Conservation (phyloP, 2,888 invertebrate species). For the Mesorhabditis sp. region DNA sequence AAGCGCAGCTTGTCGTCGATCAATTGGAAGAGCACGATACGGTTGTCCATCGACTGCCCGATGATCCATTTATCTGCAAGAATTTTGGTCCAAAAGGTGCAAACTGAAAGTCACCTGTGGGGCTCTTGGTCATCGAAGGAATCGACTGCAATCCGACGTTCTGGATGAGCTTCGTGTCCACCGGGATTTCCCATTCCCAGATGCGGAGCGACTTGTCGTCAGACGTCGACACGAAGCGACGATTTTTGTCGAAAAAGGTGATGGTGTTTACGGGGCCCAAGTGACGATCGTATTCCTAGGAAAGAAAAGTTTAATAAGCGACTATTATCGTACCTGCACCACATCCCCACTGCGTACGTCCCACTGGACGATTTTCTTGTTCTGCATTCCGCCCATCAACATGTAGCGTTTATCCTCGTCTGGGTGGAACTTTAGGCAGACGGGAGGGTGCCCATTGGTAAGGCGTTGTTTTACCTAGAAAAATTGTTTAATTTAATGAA, state of each 20-base stretch:
- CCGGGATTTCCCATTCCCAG: constrained; percentile 90
- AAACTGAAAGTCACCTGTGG: constrained; percentile 69
- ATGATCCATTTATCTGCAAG: constrained; percentile 85
- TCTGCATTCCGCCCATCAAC: constrained; percentile 89
- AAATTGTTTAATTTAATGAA: not conserved
- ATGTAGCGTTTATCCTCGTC: constrained; percentile 93
- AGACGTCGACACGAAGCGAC: constrained; percentile 94
- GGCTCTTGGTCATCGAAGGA: constrained; percentile 89
- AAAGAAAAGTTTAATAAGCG: constrained; percentile 7
- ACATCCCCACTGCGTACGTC: constrained; percentile 89
- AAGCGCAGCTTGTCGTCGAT: constrained; percentile 88
- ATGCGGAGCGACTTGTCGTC: constrained; percentile 97
- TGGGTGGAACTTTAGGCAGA: constrained; percentile 95
- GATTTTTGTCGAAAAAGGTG: constrained; percentile 96
- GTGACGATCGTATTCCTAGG: constrained; percentile 94
- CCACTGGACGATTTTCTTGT: constrained; percentile 99
- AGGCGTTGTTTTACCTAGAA: constrained; percentile 69
- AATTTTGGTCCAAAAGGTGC: not conserved
- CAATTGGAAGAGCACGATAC: constrained; percentile 93
- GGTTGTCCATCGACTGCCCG: constrained; percentile 98
- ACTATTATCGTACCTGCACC: constrained; percentile 62
- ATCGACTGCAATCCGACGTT: constrained; percentile 99
- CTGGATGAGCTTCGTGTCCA: constrained; percentile 99
- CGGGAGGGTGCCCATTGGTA: constrained; percentile 92
- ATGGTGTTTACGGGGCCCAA: constrained; percentile 97